Percentiles rank a stretch among this genome's conserved stretches.
These are phyloP conservation scores for Triplophysa bombifrons DNA, from an alignment of 2,797 vertebrate species.

Conservation along the genomic window DNA sequence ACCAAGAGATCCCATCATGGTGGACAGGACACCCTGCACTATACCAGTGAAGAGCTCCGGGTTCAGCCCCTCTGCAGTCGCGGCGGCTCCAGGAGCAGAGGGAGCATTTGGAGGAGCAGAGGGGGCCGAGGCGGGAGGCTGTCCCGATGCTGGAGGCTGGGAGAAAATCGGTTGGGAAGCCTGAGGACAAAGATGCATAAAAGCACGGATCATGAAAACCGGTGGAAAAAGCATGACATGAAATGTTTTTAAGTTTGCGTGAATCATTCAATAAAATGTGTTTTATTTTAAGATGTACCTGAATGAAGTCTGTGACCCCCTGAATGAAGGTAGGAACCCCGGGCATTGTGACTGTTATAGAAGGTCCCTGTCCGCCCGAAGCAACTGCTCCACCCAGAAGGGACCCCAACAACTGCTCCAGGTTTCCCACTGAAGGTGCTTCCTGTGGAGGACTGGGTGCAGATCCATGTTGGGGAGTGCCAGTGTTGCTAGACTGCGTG, in stretches of 20 bases:
- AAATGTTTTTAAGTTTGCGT: background rate
- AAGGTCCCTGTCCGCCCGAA: slow-evolving; percentile 70
- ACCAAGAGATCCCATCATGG: slow-evolving; percentile 89
- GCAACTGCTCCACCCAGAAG: slow-evolving; percentile 76
- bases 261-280: background rate
- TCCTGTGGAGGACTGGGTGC: slow-evolving; percentile 67
- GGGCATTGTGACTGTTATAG: slow-evolving; percentile 86
- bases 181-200: slow-evolving; percentile 55
- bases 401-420: slow-evolving; percentile 86
- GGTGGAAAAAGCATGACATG: background rate
- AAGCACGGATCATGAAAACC: background rate
- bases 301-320: slow-evolving; percentile 88
- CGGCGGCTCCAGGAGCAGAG: slow-evolving; percentile 24
- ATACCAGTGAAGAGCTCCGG: slow-evolving; percentile 91
- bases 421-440: slow-evolving; percentile 67
- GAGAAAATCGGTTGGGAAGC: slow-evolving; percentile 72
- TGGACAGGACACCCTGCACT: slow-evolving; percentile 87
- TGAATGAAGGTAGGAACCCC: slow-evolving; percentile 88
- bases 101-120: background rate
- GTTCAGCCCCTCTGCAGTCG: slow-evolving; percentile 78
- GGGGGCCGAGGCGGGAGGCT: slow-evolving; percentile 33
- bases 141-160: slow-evolving; percentile 54
- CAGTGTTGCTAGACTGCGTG: slow-evolving; percentile 56
- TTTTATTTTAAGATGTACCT: slow-evolving; percentile 68
- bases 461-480: slow-evolving; percentile 57